Conservation (phyloP, 92 coral and sea anemone genomes). For the Siderastrea siderea region DNA sequence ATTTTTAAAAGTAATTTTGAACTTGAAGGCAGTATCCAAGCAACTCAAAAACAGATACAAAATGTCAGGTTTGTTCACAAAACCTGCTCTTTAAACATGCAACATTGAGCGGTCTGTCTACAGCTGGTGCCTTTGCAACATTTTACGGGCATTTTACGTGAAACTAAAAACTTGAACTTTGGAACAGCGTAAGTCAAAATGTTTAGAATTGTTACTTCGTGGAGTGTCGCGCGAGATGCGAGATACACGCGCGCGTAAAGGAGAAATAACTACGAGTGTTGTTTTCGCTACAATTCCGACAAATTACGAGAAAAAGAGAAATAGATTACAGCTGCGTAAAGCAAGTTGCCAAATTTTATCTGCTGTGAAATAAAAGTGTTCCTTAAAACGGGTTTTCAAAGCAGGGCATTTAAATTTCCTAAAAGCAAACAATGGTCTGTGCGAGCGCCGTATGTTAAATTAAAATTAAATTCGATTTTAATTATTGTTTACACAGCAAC, state of each 20-base stretch:
- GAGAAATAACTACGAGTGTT: no score
- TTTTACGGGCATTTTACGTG: background rate
- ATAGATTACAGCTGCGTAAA: no score
- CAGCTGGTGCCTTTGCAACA: background rate
- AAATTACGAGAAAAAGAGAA: no score
- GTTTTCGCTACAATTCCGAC: no score
- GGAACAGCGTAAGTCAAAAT: no score
- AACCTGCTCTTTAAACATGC: background rate
- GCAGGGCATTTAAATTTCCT: background rate
- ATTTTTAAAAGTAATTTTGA: background rate
- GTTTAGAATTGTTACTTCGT: no score
- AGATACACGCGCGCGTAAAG: no score
- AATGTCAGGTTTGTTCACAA: slow-evolving; percentile 11
- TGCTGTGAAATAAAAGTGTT: no score
- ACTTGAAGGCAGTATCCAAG: background rate
- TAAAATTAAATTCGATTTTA: background rate
- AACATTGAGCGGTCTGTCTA: slow-evolving; percentile 1
- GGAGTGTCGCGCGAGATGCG: no score
- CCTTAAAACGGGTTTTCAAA: no score
- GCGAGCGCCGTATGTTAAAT: background rate
- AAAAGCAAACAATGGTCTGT: background rate
- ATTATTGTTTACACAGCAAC: background rate
- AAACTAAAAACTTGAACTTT: no score
- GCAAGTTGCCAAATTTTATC: no score
- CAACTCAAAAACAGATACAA: slow-evolving; percentile 27